Evolutionary conservation across 2,888 invertebrate species (phyloP), one percentile per base, ranked within the genome.

Genomic region (Balanococcus diminutus): DNA sequence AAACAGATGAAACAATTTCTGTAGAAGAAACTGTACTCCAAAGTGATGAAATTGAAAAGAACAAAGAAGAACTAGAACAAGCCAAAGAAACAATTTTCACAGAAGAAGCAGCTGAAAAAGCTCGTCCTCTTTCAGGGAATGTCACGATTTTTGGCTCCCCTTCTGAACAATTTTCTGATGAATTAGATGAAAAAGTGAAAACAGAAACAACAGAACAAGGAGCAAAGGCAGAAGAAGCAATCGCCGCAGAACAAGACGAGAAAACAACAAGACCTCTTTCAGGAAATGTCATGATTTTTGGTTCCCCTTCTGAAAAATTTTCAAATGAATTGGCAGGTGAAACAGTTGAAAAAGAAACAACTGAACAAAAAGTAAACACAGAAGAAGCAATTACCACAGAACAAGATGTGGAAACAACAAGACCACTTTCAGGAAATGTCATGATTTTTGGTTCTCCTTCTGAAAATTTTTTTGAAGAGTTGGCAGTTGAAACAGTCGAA

Each of bases 111-210:
- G 25, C 8, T 25, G 61, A 61, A 9, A 87, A 42, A 36, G 86
- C 87, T 81, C 82, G 86, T 75, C 86, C 87, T 84, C 87, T 86
- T 3, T 87, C 88, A 81, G 81, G 87, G 86, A 86, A 87, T 46
- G 86, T 87, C 51, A 81, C 86, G 36, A 82, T 84, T 81, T 86
- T 87, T 39, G 82, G 56, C 9, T 22, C 36, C 16, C 14, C 25
- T 87, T 88, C 39, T 84, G 86, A 36, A 61, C 86, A 51, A 85
- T 82, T 85, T 46, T 46, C 82, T 14, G 86, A 81, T 51, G 88
- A 87, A 87, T 81, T 82, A 86, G 1, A 2, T 61, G 61, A 61
- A 25, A 61, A 25, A 25, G 9, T 25, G 72, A 72, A 2, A 8
- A 72, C 36, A 36, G 32, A 79, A 79, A 36, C 1, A 79, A 14